phyloP scores from a whole-genome alignment of 1,140 invertebrate species.

The Helicoverpa zea region DNA sequence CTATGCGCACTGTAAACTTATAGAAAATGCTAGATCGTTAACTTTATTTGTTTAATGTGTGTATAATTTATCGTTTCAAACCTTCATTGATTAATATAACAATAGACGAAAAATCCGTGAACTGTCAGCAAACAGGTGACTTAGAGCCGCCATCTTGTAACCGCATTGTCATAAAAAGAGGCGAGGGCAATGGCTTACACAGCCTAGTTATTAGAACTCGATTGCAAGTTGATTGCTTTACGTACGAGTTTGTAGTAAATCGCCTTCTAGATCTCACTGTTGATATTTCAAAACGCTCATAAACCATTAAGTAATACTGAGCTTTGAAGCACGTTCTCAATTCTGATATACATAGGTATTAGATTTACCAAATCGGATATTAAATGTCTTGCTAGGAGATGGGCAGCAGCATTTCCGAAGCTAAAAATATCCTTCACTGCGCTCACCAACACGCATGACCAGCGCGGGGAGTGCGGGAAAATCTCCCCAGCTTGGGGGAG shows the following conservation, averaged over 20 bases:
- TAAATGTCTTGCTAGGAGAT: too few relatives aligned
- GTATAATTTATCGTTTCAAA: neutral
- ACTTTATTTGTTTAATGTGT: neutral
- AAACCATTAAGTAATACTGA: neutral
- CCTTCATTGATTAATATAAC: neutral
- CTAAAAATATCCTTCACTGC: too few relatives aligned
- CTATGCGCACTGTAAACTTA: too few relatives aligned
- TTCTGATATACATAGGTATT: too few relatives aligned
- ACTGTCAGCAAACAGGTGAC: slow-evolving; percentile 31
- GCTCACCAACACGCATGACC: too few relatives aligned
- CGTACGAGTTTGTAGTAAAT: slow-evolving; percentile 1
- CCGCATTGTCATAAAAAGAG: slow-evolving; percentile 30
- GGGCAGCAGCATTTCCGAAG: too few relatives aligned
- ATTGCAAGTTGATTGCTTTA: slow-evolving; percentile 30
- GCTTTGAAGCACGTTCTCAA: neutral
- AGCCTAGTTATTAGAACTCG: slow-evolving; percentile 42
- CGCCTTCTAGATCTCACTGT: neutral
- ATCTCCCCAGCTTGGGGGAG: too few relatives aligned
- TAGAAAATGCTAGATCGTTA: neutral
- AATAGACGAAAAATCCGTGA: slow-evolving; percentile 8
- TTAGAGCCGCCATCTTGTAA: slow-evolving; percentile 29
- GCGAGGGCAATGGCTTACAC: slow-evolving; percentile 23
- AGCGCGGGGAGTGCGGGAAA: too few relatives aligned
- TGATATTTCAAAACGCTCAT: neutral
- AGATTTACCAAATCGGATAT: too few relatives aligned